Evolutionary conservation across 1,140 invertebrate species (phyloP).

Genomic region (Yoshiicerus persimilis): DNA sequence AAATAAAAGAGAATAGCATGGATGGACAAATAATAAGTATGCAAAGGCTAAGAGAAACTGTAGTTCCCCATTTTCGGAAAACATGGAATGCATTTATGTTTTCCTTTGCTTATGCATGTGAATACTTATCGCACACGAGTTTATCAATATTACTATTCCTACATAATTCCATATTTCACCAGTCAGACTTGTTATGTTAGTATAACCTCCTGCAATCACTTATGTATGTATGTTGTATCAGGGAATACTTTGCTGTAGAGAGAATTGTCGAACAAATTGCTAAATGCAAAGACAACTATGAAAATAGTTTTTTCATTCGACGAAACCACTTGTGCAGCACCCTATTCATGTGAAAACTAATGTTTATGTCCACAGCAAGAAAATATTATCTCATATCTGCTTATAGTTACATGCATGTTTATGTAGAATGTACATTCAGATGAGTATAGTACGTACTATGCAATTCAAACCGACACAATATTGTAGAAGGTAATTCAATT

Average conservation of each 20-base stretch:
- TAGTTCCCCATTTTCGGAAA: background rate
- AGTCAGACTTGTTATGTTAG: background rate
- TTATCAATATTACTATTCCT: background rate
- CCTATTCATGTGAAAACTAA: background rate
- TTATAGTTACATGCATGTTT: background rate
- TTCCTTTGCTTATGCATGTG: background rate
- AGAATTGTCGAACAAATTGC: background rate
- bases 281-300: background rate
- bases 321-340: background rate
- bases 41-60: background rate
- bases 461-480: background rate
- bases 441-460: background rate
- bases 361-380: background rate
- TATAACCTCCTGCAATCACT: background rate
- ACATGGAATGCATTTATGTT: background rate
- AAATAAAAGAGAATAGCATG: background rate
- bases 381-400: background rate
- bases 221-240: background rate
- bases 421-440: background rate
- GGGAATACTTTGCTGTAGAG: background rate
- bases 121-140: background rate
- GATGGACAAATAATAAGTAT: slow-evolving; percentile 34
- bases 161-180: background rate
- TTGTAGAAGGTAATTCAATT: background rate
- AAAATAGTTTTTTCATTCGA: background rate